A percentile compares a stretch with the other conserved stretches of the same genome.
These are phyloP conservation scores for Calephelis nemesis DNA, from an alignment of 1,140 invertebrate species.

Conservation along the genomic window DNA sequence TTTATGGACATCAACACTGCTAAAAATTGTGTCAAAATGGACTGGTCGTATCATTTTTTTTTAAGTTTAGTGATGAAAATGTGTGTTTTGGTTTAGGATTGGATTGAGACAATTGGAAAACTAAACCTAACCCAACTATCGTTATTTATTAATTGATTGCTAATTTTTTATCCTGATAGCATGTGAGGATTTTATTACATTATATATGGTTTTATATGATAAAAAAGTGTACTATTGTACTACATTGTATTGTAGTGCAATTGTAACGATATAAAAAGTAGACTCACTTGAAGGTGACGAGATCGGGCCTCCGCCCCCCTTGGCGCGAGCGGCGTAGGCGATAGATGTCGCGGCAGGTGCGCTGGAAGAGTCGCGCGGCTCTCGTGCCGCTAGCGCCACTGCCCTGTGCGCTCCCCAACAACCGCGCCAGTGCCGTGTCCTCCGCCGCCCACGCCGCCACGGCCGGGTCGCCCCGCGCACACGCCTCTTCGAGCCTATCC, in stretches of 20 bases:
- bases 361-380: constrained; percentile 87
- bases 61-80: no score
- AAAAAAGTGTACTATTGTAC: no score
- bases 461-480: constrained; percentile 87
- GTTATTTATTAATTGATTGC: no score
- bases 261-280: not conserved
- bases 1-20: constrained; percentile 10
- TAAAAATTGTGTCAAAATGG: no score
- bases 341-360: constrained; percentile 94
- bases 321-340: constrained; percentile 92
- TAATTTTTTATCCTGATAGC: no score
- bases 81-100: no score
- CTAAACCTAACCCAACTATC: no score
- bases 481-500: constrained; percentile 84
- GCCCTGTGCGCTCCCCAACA: constrained; percentile 79
- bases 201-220: no score
- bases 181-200: no score
- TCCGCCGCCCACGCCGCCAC: constrained; percentile 91
- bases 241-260: no score
- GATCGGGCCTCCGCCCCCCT: constrained; percentile 93
- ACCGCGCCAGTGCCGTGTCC: constrained; percentile 90
- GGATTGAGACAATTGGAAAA: no score
- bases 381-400: not conserved
- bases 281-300: constrained; percentile 95
- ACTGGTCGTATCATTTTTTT: no score